A percentile compares a stretch with the other conserved stretches of the same genome.
Evolutionary conservation across 2,888 invertebrate species (phyloP).

Genomic region (Sminthurides aquaticus): DNA sequence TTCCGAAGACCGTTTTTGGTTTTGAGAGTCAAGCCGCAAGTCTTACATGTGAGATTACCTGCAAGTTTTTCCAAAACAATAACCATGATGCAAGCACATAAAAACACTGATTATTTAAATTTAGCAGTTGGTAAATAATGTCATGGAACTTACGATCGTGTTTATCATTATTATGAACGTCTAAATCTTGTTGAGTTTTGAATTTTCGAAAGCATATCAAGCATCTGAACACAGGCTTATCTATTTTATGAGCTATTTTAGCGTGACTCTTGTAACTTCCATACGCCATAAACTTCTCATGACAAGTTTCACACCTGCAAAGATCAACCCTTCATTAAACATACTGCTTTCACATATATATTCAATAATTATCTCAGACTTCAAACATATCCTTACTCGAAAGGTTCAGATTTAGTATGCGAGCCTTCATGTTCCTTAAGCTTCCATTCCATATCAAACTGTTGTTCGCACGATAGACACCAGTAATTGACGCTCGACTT

Average conservation of each 20-base stretch:
- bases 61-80: background rate
- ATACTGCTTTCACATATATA: background rate
- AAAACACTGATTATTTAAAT: too few relatives aligned
- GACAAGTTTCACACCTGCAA: constrained; percentile 30
- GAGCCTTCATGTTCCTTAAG: constrained; percentile 33
- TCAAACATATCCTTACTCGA: constrained; percentile 27
- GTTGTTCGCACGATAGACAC: constrained; percentile 31
- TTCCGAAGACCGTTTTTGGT: background rate
- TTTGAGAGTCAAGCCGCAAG: background rate
- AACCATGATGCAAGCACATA: too few relatives aligned
- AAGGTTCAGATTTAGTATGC: constrained; percentile 28
- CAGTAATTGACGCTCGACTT: constrained; percentile 3
- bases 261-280: constrained; percentile 22
- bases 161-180: background rate
- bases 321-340: background rate
- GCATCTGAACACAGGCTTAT: constrained; percentile 3
- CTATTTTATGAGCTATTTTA: background rate
- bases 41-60: background rate
- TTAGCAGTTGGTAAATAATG: background rate
- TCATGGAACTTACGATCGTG: background rate
- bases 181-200: background rate
- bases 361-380: too few relatives aligned
- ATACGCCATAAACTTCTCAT: constrained; percentile 24
- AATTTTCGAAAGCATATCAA: constrained; percentile 7
- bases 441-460: constrained; percentile 30